Base-by-base conservation (phyloP, 2,888 invertebrate species). In the Latrodectus hesperus region DNA sequence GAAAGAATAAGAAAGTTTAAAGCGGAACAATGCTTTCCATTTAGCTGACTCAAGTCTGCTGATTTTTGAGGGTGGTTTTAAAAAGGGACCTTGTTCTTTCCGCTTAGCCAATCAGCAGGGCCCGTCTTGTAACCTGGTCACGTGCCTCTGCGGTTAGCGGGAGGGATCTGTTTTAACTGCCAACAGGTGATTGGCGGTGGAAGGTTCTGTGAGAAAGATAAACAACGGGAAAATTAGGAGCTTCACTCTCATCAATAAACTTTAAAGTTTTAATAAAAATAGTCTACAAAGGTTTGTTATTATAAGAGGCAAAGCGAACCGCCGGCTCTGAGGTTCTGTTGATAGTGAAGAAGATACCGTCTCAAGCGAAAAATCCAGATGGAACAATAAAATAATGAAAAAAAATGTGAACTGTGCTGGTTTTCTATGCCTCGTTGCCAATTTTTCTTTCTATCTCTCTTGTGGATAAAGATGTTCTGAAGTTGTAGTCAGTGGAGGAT, bases 241-340 rank as follows among this genome's bases (percentile, higher is more conserved):
- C 81, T 82, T 87, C 86, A 87, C 86, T 87, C 81, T 87, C 86
- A 87, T 87, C 86, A 81, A 87, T 87, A 87, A 87, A 87, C 86
- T 87, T 87, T 87, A 81, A 87, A 87, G 86, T 87, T 87, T 87
- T 87, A 87, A 87, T 87, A 87, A 87, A 87, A 87, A 87, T 87
- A 55, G 86, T 87, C 86, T 87, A 87, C 86, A 80, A 65, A 71
- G 55, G 77, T 65, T 72, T 86, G 77, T 77, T 82, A 76, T 81
- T 87, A 87, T 87, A 71, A 81, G 72, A 86, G 72, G 75, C 67
- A 71, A 55, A 81, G 73, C 72, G n/a, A 38, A 60, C 65, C 55
- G 17, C 67, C 67, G 60, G 70, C 81, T 87, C 74, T 70, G 53
- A 67, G 73, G 68, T 49, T 74, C 65, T 87, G 81, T 81, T 87